phyloP scores from a whole-genome alignment of 64 coral and sea anemone genomes.

The Hydrozoanthus tunicans region DNA sequence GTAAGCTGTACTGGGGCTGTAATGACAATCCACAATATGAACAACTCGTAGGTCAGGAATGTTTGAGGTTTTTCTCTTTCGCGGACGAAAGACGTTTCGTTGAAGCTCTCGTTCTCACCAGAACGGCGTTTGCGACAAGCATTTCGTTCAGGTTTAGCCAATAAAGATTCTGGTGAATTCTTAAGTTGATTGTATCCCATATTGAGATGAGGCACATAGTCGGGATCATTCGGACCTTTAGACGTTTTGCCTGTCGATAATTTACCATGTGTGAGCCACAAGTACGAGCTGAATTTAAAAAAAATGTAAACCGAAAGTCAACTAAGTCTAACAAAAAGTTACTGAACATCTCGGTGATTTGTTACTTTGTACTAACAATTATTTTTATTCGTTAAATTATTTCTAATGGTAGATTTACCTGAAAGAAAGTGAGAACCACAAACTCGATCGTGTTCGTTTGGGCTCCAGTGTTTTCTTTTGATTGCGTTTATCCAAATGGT shows the following conservation, averaged over 20 bases:
- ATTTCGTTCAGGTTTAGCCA: conserved; percentile 14
- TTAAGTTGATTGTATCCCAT: conserved; percentile 27
- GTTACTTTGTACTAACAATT: conserved; percentile 11
- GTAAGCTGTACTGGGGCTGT: not conserved
- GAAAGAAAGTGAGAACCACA: conserved; percentile 6
- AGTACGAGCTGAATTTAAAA: not conserved
- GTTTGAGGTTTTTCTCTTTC: conserved; percentile 12
- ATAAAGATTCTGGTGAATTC: conserved; percentile 33
- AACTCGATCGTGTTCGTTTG: not conserved
- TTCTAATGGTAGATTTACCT: conserved; percentile 8
- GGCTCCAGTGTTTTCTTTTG: conserved; percentile 14
- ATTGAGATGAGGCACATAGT: conserved; percentile 35
- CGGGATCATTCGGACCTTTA: conserved; percentile 29
- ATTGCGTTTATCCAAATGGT: conserved; percentile 2
- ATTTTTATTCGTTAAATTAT: conserved; percentile 1
- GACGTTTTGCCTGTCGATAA: conserved; percentile 25
- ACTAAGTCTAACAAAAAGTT: conserved; percentile 13
- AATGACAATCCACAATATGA: not conserved
- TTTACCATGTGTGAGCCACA: conserved; percentile 2
- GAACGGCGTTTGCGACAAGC: conserved; percentile 17
- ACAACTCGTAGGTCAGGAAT: not conserved
- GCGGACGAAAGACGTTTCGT: conserved; percentile 6
- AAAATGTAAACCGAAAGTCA: conserved; percentile 21
- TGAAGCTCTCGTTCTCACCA: conserved; percentile 1
- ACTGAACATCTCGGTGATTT: conserved; percentile 3